These are phyloP conservation scores for Thyatira batis DNA, from an alignment of 2,888 invertebrate species.

Conservation along the genomic window DNA sequence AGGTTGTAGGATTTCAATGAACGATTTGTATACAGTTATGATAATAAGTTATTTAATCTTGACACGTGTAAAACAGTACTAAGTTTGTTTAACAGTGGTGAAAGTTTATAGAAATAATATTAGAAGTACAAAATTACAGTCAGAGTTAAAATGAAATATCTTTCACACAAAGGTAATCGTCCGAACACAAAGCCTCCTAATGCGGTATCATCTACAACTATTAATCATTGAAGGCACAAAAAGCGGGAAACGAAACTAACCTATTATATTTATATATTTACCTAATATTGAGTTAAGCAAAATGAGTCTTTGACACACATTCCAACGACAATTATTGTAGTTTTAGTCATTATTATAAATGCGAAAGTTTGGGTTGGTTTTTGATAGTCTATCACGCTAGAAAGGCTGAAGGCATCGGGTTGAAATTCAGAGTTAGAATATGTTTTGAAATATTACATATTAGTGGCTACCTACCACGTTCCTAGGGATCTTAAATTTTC, in stretches of 20 bases:
- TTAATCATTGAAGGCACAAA: slow-evolving; percentile 34
- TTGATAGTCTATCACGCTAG: too few relatives aligned
- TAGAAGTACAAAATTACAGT: slow-evolving; percentile 6
- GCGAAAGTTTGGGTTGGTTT: too few relatives aligned
- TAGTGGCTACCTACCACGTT: too few relatives aligned
- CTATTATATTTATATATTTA: too few relatives aligned
- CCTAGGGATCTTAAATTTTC: too few relatives aligned
- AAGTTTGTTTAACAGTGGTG: neutral
- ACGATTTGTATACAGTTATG: neutral
- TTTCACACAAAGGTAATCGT: slow-evolving; percentile 54
- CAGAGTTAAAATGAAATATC: slow-evolving; percentile 38
- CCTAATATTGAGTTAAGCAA: too few relatives aligned
- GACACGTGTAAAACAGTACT: neutral
- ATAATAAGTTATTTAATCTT: neutral
- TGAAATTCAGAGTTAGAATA: too few relatives aligned
- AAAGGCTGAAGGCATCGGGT: too few relatives aligned
- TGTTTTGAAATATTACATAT: too few relatives aligned
- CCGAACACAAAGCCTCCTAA: slow-evolving; percentile 44
- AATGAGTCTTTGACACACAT: too few relatives aligned
- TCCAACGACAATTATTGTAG: too few relatives aligned
- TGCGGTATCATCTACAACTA: slow-evolving; percentile 24
- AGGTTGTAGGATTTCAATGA: neutral
- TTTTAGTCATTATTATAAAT: too few relatives aligned
- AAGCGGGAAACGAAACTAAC: slow-evolving; percentile 27
- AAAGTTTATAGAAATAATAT: neutral